phyloP scores from a whole-genome alignment of 2,113 vertebrate species.

The Stegostoma tigrinum region DNA sequence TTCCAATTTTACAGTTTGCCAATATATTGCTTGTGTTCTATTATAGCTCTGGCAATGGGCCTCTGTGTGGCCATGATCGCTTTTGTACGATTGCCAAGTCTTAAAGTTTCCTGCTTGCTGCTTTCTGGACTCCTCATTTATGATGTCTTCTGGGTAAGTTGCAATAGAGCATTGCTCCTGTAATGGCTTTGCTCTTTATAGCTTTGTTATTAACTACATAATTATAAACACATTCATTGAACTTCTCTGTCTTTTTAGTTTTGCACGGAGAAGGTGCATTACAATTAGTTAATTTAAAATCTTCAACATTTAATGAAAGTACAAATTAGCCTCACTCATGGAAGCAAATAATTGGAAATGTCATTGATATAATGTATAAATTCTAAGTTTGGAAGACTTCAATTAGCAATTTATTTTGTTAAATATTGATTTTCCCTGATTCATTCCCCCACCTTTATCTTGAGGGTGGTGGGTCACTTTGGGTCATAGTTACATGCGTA shows the following conservation, averaged over 20 bases:
- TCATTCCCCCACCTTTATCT: neutral
- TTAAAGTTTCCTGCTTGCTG: slow-evolving; percentile 97
- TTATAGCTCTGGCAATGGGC: slow-evolving; percentile 91
- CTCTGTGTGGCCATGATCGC: slow-evolving; percentile 98
- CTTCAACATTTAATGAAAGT: neutral
- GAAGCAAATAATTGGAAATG: neutral
- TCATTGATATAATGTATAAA: neutral
- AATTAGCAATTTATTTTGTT: neutral
- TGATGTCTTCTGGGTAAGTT: slow-evolving; percentile 97
- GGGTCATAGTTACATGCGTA: neutral
- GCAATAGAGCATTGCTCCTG: neutral
- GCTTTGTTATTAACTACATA: slow-evolving; percentile 8
- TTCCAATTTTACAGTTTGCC: neutral
- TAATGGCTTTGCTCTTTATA: neutral
- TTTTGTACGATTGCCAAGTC: slow-evolving; percentile 94
- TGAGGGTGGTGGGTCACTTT: neutral
- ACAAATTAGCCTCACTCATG: neutral
- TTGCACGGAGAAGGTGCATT: slow-evolving; percentile 8
- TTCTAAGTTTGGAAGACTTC: neutral
- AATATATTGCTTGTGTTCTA: slow-evolving; percentile 40
- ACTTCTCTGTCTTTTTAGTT: neutral
- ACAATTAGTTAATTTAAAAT: neutral
- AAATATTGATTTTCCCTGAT: neutral
- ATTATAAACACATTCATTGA: neutral
- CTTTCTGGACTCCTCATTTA: slow-evolving; percentile 97